Base-by-base conservation (phyloP, 2,113 vertebrate species). In the Nycticryphes semicollaris region DNA sequence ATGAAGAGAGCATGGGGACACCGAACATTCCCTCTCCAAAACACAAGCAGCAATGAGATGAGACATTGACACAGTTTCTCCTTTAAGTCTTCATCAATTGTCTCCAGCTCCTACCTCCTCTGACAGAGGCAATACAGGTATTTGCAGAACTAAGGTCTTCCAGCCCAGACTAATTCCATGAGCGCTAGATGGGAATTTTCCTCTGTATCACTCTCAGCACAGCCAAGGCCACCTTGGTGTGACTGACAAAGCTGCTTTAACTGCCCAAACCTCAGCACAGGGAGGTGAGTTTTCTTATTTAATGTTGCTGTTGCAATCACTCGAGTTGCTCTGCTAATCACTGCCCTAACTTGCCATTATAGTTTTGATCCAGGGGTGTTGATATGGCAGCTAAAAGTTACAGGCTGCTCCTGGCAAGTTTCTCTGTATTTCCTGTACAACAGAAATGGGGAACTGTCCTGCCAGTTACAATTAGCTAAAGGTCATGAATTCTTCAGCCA, bases 401-500 rank as follows among this genome's bases (percentile, higher is more conserved):
- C 59, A 48, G 66, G 75, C 45, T 92, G 86, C 88, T 93, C 59
- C 66, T 84, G 72, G 87, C 20, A 4, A 94, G 74, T 64, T 94
- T 60, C 79, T 91, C 51, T 79, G 51, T 51, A 50, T 50, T 43
- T 53, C 86, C 57, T 30, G 2, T 17, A 63, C 53, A 81, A 72
- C 17, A 78, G 81, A 84, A 84, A 66, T 2, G 4, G 64, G 76
- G 76, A 94, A 94, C 88, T 87, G 74, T 84, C 84, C 88, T 95
- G 91, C 90, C 91, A 90, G 72, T 92, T 84, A 87, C 77, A 87
- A 88, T 81, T 81, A 95, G 75, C 62, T 50, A 79, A 97, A 95
- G 91, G 94, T 94, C 95, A 95, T 25, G 2, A 83, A 97, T 87
- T 80, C 59, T 87, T 90, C 74, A 50, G 62, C 69, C 94, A 67